Conservation (phyloP, 1,140 invertebrate species). For the Apis florea region DNA sequence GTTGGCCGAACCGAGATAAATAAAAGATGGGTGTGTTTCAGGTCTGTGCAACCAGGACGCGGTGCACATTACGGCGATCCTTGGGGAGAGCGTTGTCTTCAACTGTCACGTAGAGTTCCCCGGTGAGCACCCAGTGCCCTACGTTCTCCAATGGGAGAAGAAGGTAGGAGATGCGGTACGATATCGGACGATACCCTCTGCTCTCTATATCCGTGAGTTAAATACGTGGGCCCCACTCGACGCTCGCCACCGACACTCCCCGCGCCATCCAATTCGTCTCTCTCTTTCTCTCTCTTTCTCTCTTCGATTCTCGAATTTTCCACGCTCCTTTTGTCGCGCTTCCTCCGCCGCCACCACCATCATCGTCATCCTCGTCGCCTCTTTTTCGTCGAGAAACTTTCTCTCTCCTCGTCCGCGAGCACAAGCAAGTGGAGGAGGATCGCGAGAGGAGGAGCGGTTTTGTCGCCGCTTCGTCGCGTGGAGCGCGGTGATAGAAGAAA, state of each 20-base stretch:
- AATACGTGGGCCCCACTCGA: constrained; percentile 75
- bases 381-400: too few species aligned
- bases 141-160: constrained; percentile 99
- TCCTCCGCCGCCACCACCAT: too few species aligned
- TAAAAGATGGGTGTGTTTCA: constrained; percentile 70
- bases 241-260: constrained; percentile 36
- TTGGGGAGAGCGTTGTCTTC: constrained; percentile 97
- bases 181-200: constrained; percentile 87
- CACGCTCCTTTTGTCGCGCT: too few species aligned
- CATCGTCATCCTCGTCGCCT: too few species aligned
- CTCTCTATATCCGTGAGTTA: constrained; percentile 81
- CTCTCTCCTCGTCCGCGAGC: too few species aligned
- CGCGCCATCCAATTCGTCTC: too few species aligned
- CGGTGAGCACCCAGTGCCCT: constrained; percentile 95
- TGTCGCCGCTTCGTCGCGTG: background rate
- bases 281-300: too few species aligned
- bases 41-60: constrained; percentile 90
- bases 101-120: constrained; percentile 98
- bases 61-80: constrained; percentile 96
- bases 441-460: too few species aligned
- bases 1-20: too few species aligned
- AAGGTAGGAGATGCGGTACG: constrained; percentile 97
- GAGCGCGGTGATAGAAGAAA: constrained; percentile 15
- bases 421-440: too few species aligned
- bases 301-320: too few species aligned